Evolutionary conservation across 1,140 invertebrate genomes (phyloP), one percentile per base, ranked within the genome.

Genomic region (Ruditapes philippinarum): DNA sequence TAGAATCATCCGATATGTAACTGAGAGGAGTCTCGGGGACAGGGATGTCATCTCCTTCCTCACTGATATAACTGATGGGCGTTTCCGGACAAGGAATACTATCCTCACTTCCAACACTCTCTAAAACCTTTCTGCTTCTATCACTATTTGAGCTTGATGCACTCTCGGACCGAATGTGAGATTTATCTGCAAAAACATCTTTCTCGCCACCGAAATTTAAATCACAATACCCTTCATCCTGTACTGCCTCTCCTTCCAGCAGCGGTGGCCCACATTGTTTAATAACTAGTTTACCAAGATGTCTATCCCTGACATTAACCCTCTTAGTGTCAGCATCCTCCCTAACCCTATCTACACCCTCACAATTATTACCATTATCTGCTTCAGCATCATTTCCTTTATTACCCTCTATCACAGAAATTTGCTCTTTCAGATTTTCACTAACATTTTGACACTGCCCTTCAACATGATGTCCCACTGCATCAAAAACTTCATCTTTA

Each of bases 201-300:
- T 70, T 83, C 9, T 68, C 81, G 28, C 65, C 33, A 68, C 65
- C n/a, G 51, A 78, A 79, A 45, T 78, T 57, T 78, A 87, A 40
- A 54, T 87, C 84, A 65, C 84, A 87, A 62, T 87, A 87, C 0
- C 84, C 84, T 45, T 79, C 84, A 51, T 87, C 84, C 11, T 78
- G 51, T 0, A 87, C 42, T 25, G 51, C 28, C 36, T 87, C 36
- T 49, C 25, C 49, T 33, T 76, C 68, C 1, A 22, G 73, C 14
- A n/a, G 36, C 0, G 49, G 7, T 2, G 73, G 68, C 17, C 33
- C 19, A 60, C 45, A 33, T 9, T 74, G 73, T 25, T 79, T 87
- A 17, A 87, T 42, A 45, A 87, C 25, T 0, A 87, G 14, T 36
- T 87, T 78, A 25, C 12, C 73, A 28, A 51, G 19, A 11, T 76